A percentile compares a stretch with the other conserved stretches of the same genome.
These are phyloP conservation scores for Apistogramma diplotaenia DNA, from an alignment of 2,113 vertebrate genomes.

Conservation along the genomic window DNA sequence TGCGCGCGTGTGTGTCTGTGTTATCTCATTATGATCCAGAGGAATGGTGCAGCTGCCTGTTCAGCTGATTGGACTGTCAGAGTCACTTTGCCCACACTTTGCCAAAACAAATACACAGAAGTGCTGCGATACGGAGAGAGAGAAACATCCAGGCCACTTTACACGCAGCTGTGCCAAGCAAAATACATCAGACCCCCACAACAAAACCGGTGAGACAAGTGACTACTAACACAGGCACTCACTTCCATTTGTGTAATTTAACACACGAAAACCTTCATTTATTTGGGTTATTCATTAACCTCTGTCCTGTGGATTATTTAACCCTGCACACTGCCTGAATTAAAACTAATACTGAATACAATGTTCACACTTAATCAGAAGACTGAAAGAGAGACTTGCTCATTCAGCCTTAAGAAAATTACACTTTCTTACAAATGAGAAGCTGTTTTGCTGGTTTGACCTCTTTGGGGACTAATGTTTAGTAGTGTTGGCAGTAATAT, in stretches of 20 bases:
- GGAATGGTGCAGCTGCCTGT: conserved; percentile 11
- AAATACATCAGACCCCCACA: conserved; percentile 19
- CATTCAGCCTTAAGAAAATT: not conserved
- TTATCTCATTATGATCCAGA: conserved; percentile 31
- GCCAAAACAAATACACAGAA: conserved; percentile 58
- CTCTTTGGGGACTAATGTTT: not conserved
- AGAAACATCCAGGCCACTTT: conserved; percentile 33
- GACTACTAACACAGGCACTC: conserved; percentile 2
- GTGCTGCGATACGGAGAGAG: not conserved
- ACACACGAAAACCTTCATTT: not conserved
- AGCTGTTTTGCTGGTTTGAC: not conserved
- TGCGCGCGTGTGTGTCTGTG: conserved; percentile 6
- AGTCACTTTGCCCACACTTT: conserved; percentile 22
- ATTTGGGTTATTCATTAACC: not conserved
- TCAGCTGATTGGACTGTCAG: conserved; percentile 48
- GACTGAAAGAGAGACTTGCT: not conserved
- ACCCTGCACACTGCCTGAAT: not conserved
- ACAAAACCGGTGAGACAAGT: conserved; percentile 9
- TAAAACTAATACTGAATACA: not conserved
- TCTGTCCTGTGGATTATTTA: not conserved
- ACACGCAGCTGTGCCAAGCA: conserved; percentile 38
- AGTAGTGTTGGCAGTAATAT: not conserved
- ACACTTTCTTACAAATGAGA: not conserved
- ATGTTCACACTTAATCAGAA: not conserved
- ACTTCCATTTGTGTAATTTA: not conserved